These are phyloP conservation scores for Anguilla rostrata DNA, from an alignment of 2,113 vertebrate genomes.

Conservation along the genomic window DNA sequence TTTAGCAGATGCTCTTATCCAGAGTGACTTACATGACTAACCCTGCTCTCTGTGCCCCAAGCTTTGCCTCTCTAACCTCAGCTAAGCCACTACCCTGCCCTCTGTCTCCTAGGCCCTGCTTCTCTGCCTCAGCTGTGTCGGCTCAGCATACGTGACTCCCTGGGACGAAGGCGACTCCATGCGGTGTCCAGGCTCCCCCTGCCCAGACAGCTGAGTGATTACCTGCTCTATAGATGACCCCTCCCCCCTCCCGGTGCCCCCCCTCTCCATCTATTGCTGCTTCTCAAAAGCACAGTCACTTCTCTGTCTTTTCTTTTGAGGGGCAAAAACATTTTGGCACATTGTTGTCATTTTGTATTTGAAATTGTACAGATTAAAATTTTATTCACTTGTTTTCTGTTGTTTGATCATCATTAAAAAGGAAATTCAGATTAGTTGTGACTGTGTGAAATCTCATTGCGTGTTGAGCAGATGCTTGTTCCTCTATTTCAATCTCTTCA, in stretches of 20 bases:
- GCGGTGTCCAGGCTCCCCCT: slow-evolving; percentile 69
- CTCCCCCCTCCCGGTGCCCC: background rate
- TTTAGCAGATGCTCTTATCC: no score
- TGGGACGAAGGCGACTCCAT: slow-evolving; percentile 76
- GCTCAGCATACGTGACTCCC: slow-evolving; percentile 72
- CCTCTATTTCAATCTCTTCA: no score
- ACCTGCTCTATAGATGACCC: slow-evolving; percentile 78
- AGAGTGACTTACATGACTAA: background rate
- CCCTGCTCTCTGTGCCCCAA: background rate
- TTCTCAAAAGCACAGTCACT: background rate
- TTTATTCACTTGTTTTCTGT: no score
- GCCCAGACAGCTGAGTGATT: slow-evolving; percentile 78
- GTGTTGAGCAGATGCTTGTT: no score
- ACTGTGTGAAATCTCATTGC: no score
- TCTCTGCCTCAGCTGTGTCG: slow-evolving; percentile 81
- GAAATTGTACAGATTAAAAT: no score
- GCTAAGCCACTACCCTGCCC: no score
- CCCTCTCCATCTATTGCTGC: background rate
- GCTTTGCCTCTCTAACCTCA: no score
- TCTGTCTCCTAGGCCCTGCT: slow-evolving; percentile 68
- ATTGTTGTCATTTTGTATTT: no score
- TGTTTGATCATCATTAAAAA: no score
- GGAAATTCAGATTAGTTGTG: no score
- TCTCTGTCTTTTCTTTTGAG: background rate
- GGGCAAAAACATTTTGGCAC: no score